Base-by-base conservation (phyloP, 2,113 vertebrate species). In the Ameiurus melas region DNA sequence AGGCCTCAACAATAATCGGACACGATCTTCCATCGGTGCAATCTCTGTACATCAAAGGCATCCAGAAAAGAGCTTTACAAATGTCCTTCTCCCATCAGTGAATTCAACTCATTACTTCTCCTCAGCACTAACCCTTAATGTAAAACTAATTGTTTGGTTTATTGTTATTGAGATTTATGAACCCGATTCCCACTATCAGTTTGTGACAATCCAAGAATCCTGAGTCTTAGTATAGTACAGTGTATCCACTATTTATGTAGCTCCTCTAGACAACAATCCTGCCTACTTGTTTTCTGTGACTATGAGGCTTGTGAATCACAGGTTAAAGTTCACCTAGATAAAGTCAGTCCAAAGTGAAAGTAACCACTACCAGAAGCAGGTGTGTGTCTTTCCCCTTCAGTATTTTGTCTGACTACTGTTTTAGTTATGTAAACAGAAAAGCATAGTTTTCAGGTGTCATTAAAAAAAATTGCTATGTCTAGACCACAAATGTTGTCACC, bases 361-460 rank as follows among this genome's bases (percentile, higher is more conserved):
- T 62, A 43, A 83, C 17, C 55, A 80, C 10, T 33, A 33, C 53
- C 55, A 58, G 53, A 33, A 81, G n/a, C 53, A 39, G 14, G 55
- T 8, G 51, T 25, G 3, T 19, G 53, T 30, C 51, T 80, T 55
- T 43, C 7, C 30, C 4, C 30, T 36, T 17, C 43, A 81, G 83
- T 58, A 55, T 84, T 79, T 39, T 57, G 39, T 30, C 75, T n/a
- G 39, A 47, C 36, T 47, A 79, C 78, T 80, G 27, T 80, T 80
- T 80, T 33, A 80, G n/a, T 14, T 30, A n/a, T 4, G 33, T 30
- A 80, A 80, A 57, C 17, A 57, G 27, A 33, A 81, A 19, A 81
- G 30, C 20, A 2, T 36, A 20, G 1, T 58, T 60, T 25, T 30
- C 30, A 82, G 39, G 22, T 25, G 10, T 25, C 19, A 36, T 19